A percentile compares a stretch with the other conserved stretches of the same genome.
phyloP scores from a whole-genome alignment of 1,140 invertebrate genomes.

The Laodelphax striatellus region DNA sequence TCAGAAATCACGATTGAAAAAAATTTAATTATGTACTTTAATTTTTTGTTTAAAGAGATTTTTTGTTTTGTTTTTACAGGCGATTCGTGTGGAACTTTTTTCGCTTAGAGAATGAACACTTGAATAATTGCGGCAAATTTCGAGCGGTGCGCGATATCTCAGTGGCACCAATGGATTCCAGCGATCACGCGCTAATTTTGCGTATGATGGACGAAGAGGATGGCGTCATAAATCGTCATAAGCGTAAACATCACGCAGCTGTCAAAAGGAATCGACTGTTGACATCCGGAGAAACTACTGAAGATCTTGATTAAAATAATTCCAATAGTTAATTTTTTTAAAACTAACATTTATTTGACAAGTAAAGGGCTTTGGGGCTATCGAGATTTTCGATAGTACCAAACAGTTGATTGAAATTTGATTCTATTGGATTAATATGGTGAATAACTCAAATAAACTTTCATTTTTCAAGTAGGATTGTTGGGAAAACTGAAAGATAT shows the following conservation, averaged over 20 bases:
- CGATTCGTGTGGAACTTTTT: conserved; percentile 99
- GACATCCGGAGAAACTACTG: conserved; percentile 22
- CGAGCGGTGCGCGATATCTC: conserved; percentile 96
- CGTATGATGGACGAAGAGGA: conserved; percentile 64
- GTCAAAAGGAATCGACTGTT: conserved; percentile 3
- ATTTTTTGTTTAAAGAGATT: conserved; percentile 10
- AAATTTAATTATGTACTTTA: conserved; percentile 1
- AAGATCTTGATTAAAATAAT: conserved; percentile 9
- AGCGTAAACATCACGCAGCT: not conserved
- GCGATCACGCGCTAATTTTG: conserved; percentile 55
- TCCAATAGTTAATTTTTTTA: no score
- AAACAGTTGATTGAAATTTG: no score
- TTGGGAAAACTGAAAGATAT: no score
- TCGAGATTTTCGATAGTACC: no score
- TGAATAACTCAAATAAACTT: no score
- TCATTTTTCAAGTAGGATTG: no score
- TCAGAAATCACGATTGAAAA: no score
- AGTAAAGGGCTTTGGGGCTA: no score
- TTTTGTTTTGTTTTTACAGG: conserved; percentile 35
- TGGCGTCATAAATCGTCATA: conserved; percentile 41
- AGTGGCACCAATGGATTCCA: conserved; percentile 90
- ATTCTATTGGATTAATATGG: no score
- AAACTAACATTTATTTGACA: no score
- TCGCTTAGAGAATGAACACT: conserved; percentile 97
- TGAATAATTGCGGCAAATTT: conserved; percentile 99